These are phyloP conservation scores for Nemotelus pantherinus DNA, from an alignment of 2,888 invertebrate species.

Conservation along the genomic window DNA sequence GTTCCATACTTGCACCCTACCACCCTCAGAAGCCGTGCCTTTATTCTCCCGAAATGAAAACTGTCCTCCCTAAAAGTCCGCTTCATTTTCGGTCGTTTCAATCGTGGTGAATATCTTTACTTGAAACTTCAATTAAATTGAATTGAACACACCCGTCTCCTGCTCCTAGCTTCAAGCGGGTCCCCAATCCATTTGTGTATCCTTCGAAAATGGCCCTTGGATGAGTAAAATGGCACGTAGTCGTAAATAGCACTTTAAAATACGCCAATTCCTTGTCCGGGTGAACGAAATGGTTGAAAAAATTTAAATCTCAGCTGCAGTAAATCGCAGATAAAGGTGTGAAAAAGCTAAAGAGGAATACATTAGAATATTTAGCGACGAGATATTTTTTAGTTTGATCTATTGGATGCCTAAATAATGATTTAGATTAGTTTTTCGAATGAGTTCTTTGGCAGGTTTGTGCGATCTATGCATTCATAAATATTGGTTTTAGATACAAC, in stretches of 20 bases:
- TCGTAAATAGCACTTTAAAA: conserved; percentile 39
- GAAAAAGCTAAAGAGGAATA: neutral
- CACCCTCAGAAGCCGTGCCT: neutral
- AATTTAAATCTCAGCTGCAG: conserved; percentile 22
- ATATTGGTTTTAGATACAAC: too few relatives aligned
- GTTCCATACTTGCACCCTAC: neutral
- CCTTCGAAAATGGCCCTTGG: conserved; percentile 35
- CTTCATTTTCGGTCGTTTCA: neutral
- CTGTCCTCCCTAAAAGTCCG: too few relatives aligned
- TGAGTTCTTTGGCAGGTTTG: too few relatives aligned
- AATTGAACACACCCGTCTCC: conserved; percentile 27
- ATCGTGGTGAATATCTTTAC: conserved; percentile 26
- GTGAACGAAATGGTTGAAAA: neutral
- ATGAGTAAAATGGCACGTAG: conserved; percentile 39
- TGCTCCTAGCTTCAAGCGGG: neutral
- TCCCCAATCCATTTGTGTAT: conserved; percentile 37
- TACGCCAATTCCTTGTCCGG: neutral
- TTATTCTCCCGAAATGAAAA: too few relatives aligned
- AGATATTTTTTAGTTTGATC: too few relatives aligned
- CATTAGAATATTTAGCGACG: too few relatives aligned
- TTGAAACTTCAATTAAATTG: conserved; percentile 41
- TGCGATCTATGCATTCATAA: too few relatives aligned
- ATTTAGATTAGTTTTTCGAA: too few relatives aligned
- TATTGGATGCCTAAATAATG: too few relatives aligned
- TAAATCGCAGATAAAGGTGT: neutral